phyloP scores from a whole-genome alignment of 2,888 invertebrate genomes.

The Drosophila koepferae region DNA sequence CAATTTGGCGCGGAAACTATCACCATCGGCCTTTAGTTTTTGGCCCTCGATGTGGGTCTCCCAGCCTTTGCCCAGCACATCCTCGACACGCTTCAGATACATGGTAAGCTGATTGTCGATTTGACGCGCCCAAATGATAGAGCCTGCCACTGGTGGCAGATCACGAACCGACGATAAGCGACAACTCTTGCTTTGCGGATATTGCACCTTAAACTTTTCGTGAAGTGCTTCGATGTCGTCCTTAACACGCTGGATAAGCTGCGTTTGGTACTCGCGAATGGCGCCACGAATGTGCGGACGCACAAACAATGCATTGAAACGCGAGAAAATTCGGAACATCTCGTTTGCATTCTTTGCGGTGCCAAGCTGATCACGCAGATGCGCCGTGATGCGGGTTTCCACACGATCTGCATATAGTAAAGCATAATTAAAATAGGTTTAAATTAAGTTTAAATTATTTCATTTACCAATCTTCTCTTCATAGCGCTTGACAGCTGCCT shows the following conservation, averaged over 20 bases:
- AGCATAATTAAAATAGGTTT: neutral
- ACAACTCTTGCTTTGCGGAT: slow-evolving; percentile 97
- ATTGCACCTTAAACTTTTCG: slow-evolving; percentile 99
- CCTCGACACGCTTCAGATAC: slow-evolving; percentile 98
- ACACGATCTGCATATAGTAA: slow-evolving; percentile 89
- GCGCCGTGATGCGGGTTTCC: slow-evolving; percentile 98
- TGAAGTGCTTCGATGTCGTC: slow-evolving; percentile 99
- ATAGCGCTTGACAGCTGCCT: slow-evolving; percentile 97
- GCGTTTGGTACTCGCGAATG: slow-evolving; percentile 99
- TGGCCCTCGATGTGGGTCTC: slow-evolving; percentile 99
- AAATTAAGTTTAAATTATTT: too few relatives aligned
- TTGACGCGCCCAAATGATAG: slow-evolving; percentile 99
- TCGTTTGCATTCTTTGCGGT: slow-evolving; percentile 99
- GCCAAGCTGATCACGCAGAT: slow-evolving; percentile 98
- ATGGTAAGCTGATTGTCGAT: slow-evolving; percentile 98
- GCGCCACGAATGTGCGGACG: slow-evolving; percentile 99
- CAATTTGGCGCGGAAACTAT: slow-evolving; percentile 97
- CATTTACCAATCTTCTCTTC: slow-evolving; percentile 95
- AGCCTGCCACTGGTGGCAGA: slow-evolving; percentile 98
- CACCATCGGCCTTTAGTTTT: slow-evolving; percentile 98
- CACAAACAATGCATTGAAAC: slow-evolving; percentile 99
- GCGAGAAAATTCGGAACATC: slow-evolving; percentile 99
- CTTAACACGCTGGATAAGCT: slow-evolving; percentile 99
- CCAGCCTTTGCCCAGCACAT: slow-evolving; percentile 99
- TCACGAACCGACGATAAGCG: slow-evolving; percentile 96